Evolutionary conservation across 2,888 invertebrate species (phyloP).

Genomic region (Stomorhina lunata): DNA sequence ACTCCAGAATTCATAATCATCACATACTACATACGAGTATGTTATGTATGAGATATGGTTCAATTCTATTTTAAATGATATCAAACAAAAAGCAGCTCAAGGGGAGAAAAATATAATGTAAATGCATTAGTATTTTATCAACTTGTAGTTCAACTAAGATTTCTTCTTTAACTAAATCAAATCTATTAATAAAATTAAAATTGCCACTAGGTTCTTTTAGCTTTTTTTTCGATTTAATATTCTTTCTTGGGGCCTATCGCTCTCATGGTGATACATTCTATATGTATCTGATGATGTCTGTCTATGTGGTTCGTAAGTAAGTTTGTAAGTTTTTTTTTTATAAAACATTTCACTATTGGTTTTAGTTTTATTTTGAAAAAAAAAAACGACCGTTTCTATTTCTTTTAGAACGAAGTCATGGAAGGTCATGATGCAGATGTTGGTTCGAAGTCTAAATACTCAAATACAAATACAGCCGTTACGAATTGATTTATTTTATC

Average conservation of each 20-base stretch:
- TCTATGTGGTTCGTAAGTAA: not conserved
- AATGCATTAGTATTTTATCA: constrained; percentile 15
- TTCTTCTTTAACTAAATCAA: constrained; percentile 8
- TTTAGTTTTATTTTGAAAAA: not conserved
- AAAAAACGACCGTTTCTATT: constrained; percentile 23
- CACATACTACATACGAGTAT: too few relatives aligned
- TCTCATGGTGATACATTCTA: constrained; percentile 7
- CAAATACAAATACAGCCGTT: not conserved
- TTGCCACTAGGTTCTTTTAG: not conserved
- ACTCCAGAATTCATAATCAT: constrained; percentile 17
- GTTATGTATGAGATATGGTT: constrained; percentile 25
- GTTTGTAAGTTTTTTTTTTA: not conserved
- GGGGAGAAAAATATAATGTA: not conserved
- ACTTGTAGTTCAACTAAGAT: not conserved
- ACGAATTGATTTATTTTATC: constrained; percentile 20
- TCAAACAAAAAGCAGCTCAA: not conserved
- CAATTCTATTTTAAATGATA: constrained; percentile 29
- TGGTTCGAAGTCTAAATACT: not conserved
- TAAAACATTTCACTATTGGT: not conserved
- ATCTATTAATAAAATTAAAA: not conserved
- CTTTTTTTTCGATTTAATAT: not conserved
- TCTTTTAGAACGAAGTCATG: constrained; percentile 24
- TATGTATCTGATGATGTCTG: not conserved
- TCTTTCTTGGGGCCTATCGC: constrained; percentile 11
- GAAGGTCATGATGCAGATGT: constrained; percentile 14